Percentiles rank a stretch among this genome's conserved stretches.
Conservation (phyloP, 1,140 invertebrate species). For the Drosophila persimilis region DNA sequence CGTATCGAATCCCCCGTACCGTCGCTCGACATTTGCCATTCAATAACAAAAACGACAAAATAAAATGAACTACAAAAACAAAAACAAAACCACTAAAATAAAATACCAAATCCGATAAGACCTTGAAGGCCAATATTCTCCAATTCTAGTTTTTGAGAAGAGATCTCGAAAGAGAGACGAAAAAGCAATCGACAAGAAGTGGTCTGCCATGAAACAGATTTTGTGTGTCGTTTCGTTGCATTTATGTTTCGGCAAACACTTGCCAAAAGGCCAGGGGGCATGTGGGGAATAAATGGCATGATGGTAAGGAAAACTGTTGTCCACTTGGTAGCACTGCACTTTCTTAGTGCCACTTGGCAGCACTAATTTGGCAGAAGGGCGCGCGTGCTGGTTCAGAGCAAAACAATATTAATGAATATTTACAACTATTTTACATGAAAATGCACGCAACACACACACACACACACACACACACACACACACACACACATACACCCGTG, state of each 20-base stretch:
- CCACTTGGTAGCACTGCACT: too few relatives aligned
- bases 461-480: background rate
- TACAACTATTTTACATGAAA: slow-evolving; percentile 23
- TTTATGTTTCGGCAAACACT: slow-evolving; percentile 13
- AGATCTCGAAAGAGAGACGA: background rate
- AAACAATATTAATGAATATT: slow-evolving; percentile 18
- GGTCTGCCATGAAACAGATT: slow-evolving; percentile 49
- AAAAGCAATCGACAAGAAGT: slow-evolving; percentile 16
- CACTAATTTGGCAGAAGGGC: slow-evolving; percentile 2
- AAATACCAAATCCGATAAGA: slow-evolving; percentile 23
- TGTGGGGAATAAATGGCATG: background rate
- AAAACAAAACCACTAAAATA: background rate
- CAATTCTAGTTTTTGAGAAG: slow-evolving; percentile 30
- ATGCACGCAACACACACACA: slow-evolving; percentile 37
- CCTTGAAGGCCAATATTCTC: slow-evolving; percentile 27
- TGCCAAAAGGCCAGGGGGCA: background rate
- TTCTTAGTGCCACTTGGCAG: too few relatives aligned
- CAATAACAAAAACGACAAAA: slow-evolving; percentile 27
- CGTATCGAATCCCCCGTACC: background rate
- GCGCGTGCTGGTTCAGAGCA: background rate
- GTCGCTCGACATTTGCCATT: slow-evolving; percentile 35
- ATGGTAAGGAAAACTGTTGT: slow-evolving; percentile 2
- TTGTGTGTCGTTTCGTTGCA: slow-evolving; percentile 12
- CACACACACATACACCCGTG: background rate
- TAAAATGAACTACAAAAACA: background rate